Conservation (phyloP, 2,888 invertebrate species). For the Noctuana brunneofusca region DNA sequence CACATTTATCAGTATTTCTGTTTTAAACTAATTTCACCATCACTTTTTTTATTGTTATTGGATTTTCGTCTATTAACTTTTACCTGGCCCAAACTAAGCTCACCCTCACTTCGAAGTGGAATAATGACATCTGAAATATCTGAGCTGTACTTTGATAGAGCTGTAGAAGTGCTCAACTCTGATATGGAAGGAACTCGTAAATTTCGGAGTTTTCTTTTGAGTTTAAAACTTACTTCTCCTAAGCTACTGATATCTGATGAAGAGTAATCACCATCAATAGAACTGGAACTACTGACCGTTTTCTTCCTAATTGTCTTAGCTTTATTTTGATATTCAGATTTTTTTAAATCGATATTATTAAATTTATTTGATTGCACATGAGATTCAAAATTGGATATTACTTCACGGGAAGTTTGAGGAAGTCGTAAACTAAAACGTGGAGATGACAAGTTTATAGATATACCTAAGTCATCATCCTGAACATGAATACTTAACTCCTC, state of each 20-base stretch:
- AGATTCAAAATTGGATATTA: constrained; percentile 58
- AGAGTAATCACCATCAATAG: constrained; percentile 63
- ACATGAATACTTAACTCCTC: constrained; percentile 48
- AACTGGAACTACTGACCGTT: constrained; percentile 59
- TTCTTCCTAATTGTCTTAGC: neutral
- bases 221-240: constrained; percentile 63
- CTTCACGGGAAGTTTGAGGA: constrained; percentile 64
- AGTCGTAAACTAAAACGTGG: constrained; percentile 71
- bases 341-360: constrained; percentile 1
- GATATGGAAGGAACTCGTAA: constrained; percentile 52
- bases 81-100: constrained; percentile 57
- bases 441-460: constrained; percentile 72
- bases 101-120: constrained; percentile 69
- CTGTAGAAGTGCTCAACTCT: constrained; percentile 61
- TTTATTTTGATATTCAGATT: neutral
- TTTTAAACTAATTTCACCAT: constrained; percentile 61
- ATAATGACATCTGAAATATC: constrained; percentile 57
- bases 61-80: constrained; percentile 43
- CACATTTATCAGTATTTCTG: constrained; percentile 26
- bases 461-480: constrained; percentile 54
- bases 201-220: constrained; percentile 52
- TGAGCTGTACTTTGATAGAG: constrained; percentile 54
- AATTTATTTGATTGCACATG: constrained; percentile 4
- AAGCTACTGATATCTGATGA: constrained; percentile 76
- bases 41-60: constrained; percentile 50